Conservation (phyloP, 2,797 vertebrate species). For the Mionectes olivaceus region DNA sequence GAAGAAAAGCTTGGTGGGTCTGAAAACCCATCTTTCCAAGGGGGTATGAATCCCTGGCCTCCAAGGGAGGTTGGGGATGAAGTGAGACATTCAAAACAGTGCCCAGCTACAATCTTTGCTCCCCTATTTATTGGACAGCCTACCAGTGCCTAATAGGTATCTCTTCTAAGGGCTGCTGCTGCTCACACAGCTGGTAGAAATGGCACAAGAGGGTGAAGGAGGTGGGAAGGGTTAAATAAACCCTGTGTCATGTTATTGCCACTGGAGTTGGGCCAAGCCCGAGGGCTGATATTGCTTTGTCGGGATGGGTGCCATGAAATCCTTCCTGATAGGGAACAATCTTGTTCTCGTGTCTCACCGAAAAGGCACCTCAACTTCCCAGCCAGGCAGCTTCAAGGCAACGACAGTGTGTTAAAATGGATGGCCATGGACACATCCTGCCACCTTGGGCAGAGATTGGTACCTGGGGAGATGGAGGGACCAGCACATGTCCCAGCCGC, state of each 20-base stretch:
- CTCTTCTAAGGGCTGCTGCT: background rate
- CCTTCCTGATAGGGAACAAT: background rate
- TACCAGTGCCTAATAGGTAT: background rate
- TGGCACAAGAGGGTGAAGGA: rapidly evolving
- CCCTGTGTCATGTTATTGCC: background rate
- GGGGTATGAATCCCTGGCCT: rapidly evolving
- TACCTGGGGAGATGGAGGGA: rapidly evolving
- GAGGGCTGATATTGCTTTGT: background rate
- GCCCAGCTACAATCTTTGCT: background rate
- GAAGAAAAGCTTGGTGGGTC: background rate
- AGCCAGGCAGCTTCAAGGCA: background rate
- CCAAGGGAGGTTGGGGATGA: background rate
- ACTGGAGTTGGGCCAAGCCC: background rate
- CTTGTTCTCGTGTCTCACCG: background rate
- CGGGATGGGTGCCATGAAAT: background rate
- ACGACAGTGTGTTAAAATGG: background rate
- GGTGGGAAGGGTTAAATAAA: background rate
- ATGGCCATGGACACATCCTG: background rate
- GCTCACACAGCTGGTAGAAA: background rate
- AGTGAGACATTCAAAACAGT: background rate
- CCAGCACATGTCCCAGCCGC: rapidly evolving
- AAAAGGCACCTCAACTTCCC: background rate
- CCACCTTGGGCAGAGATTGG: rapidly evolving
- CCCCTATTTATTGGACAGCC: background rate
- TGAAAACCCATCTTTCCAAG: background rate